Conservation (phyloP, 2,888 invertebrate species). For the Hecatera dysodea region DNA sequence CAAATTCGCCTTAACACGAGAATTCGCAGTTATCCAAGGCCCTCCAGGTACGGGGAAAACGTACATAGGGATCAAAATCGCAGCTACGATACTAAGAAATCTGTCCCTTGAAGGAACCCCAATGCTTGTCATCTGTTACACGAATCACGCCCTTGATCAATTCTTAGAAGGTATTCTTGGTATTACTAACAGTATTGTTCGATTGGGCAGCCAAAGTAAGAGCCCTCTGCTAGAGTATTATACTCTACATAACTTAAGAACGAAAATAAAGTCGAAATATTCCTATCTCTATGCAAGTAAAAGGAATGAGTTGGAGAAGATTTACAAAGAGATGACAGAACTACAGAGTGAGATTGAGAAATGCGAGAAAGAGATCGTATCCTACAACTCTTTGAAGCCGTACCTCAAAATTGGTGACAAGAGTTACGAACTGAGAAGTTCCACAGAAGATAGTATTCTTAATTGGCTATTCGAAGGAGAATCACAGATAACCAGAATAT, state of each 20-base stretch:
- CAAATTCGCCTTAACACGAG: slow-evolving; percentile 92
- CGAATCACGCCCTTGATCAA: slow-evolving; percentile 97
- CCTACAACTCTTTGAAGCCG: slow-evolving; percentile 77
- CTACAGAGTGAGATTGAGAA: slow-evolving; percentile 84
- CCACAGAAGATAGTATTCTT: slow-evolving; percentile 79
- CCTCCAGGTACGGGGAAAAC: slow-evolving; percentile 98
- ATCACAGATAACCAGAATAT: slow-evolving; percentile 59
- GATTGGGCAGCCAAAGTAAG: slow-evolving; percentile 93
- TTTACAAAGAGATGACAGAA: slow-evolving; percentile 81
- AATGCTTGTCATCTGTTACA: slow-evolving; percentile 95
- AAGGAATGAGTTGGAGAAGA: slow-evolving; percentile 77
- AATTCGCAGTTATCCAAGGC: slow-evolving; percentile 95
- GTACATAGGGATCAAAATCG: slow-evolving; percentile 94
- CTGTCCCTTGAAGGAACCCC: slow-evolving; percentile 90
- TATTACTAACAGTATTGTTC: slow-evolving; percentile 91
- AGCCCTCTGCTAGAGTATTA: slow-evolving; percentile 89
- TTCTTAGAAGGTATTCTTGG: slow-evolving; percentile 93
- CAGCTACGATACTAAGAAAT: slow-evolving; percentile 92
- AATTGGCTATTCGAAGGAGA: slow-evolving; percentile 80
- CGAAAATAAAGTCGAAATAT: slow-evolving; percentile 81
- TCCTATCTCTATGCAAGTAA: slow-evolving; percentile 80
- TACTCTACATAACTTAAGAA: slow-evolving; percentile 84
- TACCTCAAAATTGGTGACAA: slow-evolving; percentile 74
- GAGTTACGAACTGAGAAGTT: slow-evolving; percentile 71
- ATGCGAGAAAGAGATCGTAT: slow-evolving; percentile 81